These are phyloP conservation scores for Liolophura sinensis DNA, from an alignment of 1,140 invertebrate genomes.

Conservation along the genomic window DNA sequence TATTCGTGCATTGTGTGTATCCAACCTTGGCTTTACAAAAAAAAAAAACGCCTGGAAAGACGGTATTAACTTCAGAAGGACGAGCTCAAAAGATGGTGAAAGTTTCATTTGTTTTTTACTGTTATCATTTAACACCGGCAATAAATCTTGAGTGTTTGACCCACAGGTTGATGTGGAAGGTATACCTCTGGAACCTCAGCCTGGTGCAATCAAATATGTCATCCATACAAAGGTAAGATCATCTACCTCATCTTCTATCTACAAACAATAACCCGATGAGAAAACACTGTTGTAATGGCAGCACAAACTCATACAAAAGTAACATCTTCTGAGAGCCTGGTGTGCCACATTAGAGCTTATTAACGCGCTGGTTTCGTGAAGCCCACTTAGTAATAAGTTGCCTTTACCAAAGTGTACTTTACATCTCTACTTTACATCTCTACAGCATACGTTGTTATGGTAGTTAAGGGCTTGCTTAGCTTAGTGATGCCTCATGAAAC, in stretches of 20 bases:
- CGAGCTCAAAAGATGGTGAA: slow-evolving; percentile 56
- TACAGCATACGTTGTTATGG: too few species aligned
- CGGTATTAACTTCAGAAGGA: slow-evolving; percentile 61
- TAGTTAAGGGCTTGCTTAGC: too few species aligned
- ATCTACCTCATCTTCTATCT: slow-evolving; percentile 9
- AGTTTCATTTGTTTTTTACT: slow-evolving; percentile 7
- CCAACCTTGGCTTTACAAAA: not conserved
- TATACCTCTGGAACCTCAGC: slow-evolving; percentile 54
- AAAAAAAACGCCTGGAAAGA: not conserved
- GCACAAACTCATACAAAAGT: not conserved
- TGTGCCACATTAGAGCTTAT: not conserved
- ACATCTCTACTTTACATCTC: too few species aligned
- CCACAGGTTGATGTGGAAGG: slow-evolving; percentile 58
- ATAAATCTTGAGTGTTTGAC: slow-evolving; percentile 20
- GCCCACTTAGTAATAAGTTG: too few species aligned
- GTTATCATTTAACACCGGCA: too few species aligned
- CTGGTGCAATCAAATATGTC: slow-evolving; percentile 76
- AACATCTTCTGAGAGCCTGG: not conserved
- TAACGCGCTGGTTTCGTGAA: not conserved
- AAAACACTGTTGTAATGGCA: slow-evolving; percentile 1
- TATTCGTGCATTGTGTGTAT: not conserved
- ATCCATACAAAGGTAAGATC: slow-evolving; percentile 74
- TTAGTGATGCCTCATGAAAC: slow-evolving; percentile 5
- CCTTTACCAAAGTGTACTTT: too few species aligned
- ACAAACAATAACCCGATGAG: not conserved